phyloP scores from a whole-genome alignment of 2,797 vertebrate genomes.

The Botia almorhae region DNA sequence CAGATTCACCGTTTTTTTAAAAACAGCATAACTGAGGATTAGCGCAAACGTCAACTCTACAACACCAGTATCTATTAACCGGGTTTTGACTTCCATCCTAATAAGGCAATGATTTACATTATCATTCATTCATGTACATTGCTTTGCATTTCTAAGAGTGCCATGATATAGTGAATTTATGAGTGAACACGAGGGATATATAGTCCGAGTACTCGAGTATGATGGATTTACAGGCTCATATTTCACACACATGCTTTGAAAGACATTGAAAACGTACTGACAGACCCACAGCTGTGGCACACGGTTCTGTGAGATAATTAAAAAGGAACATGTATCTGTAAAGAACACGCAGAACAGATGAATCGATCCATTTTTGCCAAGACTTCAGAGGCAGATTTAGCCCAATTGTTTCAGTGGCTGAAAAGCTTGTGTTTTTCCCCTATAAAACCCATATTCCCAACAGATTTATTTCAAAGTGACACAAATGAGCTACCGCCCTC shows the following conservation, averaged over 20 bases:
- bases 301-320: not conserved
- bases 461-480: conserved; percentile 14
- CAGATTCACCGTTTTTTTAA: too few relatives aligned
- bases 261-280: not conserved
- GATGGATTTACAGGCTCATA: too few relatives aligned
- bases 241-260: not conserved
- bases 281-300: not conserved
- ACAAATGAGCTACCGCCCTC: conserved; percentile 17
- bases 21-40: too few relatives aligned
- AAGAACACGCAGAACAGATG: conserved; percentile 14
- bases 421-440: not conserved
- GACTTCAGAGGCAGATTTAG: not conserved
- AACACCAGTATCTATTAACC: not conserved
- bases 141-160: not conserved
- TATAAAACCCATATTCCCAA: not conserved
- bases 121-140: not conserved
- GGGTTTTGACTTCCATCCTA: not conserved
- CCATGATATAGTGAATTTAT: not conserved
- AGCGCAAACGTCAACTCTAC: too few relatives aligned
- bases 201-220: too few relatives aligned
- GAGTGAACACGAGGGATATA: not conserved
- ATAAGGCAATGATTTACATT: not conserved
- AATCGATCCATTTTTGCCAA: not conserved
- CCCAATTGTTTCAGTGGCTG: conserved; percentile 2
- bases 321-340: not conserved